Evolutionary conservation across 1,140 invertebrate genomes (phyloP).

Genomic region (Eupeodes corollae): DNA sequence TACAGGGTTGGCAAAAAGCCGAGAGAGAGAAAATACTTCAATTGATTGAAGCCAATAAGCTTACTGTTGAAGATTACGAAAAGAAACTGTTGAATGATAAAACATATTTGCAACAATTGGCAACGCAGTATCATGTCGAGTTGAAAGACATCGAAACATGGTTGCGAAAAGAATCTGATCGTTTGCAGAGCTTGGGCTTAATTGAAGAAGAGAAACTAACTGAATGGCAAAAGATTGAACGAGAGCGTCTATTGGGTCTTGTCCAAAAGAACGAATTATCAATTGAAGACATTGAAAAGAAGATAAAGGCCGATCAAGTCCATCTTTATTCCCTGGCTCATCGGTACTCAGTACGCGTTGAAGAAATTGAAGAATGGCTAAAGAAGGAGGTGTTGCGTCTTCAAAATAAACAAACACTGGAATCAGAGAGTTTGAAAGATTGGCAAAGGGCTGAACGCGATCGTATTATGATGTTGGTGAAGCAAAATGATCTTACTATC

Average conservation of each 20-base stretch:
- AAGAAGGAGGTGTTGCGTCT: conserved; percentile 28
- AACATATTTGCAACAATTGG: conserved; percentile 19
- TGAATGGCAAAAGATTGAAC: conserved; percentile 32
- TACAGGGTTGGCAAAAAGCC: conserved; percentile 29
- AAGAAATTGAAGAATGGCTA: conserved; percentile 33
- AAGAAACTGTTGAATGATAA: conserved; percentile 22
- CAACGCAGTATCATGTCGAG: conserved; percentile 26
- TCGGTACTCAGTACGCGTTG: conserved; percentile 31
- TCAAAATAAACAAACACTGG: conserved; percentile 23
- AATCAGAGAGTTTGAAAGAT: conserved; percentile 28
- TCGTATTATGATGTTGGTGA: conserved; percentile 30
- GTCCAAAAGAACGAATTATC: conserved; percentile 28
- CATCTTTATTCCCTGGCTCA: conserved; percentile 28
- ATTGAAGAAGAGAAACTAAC: conserved; percentile 23
- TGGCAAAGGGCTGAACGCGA: conserved; percentile 34
- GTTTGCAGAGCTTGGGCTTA: conserved; percentile 26
- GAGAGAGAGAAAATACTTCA: conserved; percentile 21
- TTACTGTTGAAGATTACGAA: conserved; percentile 28
- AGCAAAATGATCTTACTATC: conserved; percentile 31
- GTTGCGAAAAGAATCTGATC: conserved; percentile 29
- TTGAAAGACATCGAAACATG: conserved; percentile 29
- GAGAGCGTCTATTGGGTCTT: conserved; percentile 22
- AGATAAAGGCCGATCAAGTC: conserved; percentile 23
- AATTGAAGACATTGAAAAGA: conserved; percentile 26
- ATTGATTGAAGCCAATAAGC: conserved; percentile 23